Evolutionary conservation across 2,113 vertebrate genomes (phyloP).

Genomic region (Bos indicus): DNA sequence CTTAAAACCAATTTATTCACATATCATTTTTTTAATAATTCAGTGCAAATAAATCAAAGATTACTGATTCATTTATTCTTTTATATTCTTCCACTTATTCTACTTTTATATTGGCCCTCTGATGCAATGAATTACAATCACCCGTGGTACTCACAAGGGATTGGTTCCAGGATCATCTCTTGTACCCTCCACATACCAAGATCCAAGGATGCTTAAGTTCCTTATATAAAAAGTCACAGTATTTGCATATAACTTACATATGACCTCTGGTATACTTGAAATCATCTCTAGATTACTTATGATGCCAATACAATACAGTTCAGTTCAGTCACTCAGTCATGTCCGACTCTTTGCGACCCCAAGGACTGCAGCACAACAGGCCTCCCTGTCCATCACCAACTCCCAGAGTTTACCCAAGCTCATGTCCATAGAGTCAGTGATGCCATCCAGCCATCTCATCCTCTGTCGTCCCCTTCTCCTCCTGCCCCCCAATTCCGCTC

Average conservation of each 20-base stretch:
- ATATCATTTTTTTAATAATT: not conserved
- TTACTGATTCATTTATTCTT: not conserved
- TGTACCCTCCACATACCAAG: not conserved
- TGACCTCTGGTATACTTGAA: not conserved
- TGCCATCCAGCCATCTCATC: no score
- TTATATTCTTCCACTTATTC: not conserved
- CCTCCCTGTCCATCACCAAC: no score
- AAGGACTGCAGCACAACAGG: no score
- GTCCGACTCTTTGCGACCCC: no score
- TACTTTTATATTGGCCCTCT: not conserved
- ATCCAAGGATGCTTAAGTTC: not conserved
- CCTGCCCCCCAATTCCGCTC: no score
- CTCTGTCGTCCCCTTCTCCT: no score
- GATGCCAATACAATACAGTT: not conserved
- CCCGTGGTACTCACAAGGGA: not conserved
- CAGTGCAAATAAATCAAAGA: not conserved
- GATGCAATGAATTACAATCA: not conserved
- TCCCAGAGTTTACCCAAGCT: no score
- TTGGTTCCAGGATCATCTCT: not conserved
- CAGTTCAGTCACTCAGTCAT: no score
- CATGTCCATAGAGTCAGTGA: no score
- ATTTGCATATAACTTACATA: not conserved
- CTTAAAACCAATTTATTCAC: not conserved
- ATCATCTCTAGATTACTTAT: not conserved
- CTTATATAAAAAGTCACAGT: not conserved